phyloP scores from a whole-genome alignment of 2,797 vertebrate genomes.

The Acanthornis magna region DNA sequence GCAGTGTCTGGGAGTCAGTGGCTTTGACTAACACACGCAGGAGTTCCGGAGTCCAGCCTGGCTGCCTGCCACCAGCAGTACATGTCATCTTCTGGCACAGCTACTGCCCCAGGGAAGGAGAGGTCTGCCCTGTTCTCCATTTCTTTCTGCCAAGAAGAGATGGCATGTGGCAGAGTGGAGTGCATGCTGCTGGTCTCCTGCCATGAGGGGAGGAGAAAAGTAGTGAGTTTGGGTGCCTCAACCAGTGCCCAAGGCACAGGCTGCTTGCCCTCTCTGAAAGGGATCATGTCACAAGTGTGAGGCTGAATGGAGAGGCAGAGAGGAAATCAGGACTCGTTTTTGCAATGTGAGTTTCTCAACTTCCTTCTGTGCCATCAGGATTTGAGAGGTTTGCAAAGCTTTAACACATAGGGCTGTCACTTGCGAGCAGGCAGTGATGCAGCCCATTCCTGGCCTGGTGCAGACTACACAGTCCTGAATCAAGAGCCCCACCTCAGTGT shows the following conservation, averaged over 20 bases:
- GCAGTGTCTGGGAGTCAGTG: rapidly evolving
- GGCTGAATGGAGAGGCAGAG: neutral
- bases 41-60: neutral
- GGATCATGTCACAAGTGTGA: rapidly evolving
- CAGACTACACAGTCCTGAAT: neutral
- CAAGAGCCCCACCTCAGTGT: neutral
- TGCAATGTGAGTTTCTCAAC: neutral
- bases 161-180: neutral
- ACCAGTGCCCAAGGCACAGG: neutral
- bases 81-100: rapidly evolving
- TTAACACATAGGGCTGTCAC: rapidly evolving
- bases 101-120: neutral
- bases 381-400: neutral
- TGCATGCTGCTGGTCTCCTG: neutral
- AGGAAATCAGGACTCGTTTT: neutral
- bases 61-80: neutral
- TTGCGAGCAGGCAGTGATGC: neutral
- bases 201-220: neutral
- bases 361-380: neutral
- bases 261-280: neutral
- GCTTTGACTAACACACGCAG: rapidly evolving
- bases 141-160: neutral
- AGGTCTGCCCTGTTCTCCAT: neutral
- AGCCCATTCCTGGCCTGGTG: neutral
- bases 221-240: neutral